Evolutionary conservation across 2,797 vertebrate genomes (phyloP).

Genomic region (Streptopelia turtur): DNA sequence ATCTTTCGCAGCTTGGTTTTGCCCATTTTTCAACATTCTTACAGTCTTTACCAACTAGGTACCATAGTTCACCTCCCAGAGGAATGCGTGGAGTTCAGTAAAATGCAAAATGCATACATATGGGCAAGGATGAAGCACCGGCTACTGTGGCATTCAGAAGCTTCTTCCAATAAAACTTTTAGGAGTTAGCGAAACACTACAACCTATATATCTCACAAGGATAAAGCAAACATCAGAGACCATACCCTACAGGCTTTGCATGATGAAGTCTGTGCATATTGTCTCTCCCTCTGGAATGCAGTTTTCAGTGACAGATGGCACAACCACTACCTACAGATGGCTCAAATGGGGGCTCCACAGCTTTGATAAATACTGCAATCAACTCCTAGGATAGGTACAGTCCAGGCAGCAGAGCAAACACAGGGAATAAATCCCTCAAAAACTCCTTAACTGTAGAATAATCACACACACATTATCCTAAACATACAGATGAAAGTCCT

Average conservation of each 20-base stretch:
- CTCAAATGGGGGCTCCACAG: conserved; percentile 53
- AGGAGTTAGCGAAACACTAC: not conserved
- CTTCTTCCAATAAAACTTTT: not conserved
- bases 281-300: conserved; percentile 50
- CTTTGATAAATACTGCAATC: conserved; percentile 73
- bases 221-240: conserved; percentile 40
- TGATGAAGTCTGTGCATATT: conserved; percentile 21
- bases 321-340: conserved; percentile 65
- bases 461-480: conserved; percentile 4
- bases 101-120: not conserved
- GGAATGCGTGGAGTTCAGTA: not conserved
- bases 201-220: not conserved
- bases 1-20: not conserved
- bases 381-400: conserved; percentile 62
- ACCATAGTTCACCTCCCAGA: conserved; percentile 28
- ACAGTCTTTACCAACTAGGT: not conserved
- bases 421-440: conserved; percentile 37
- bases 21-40: not conserved
- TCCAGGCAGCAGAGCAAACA: conserved; percentile 34
- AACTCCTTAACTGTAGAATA: conserved; percentile 32
- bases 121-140: not conserved
- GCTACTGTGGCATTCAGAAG: not conserved
- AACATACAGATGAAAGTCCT: conserved; percentile 31
- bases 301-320: conserved; percentile 63
- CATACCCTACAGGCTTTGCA: conserved; percentile 20